Evolutionary conservation across 2,888 invertebrate species (phyloP).

Genomic region (Periphyllus acericola): DNA sequence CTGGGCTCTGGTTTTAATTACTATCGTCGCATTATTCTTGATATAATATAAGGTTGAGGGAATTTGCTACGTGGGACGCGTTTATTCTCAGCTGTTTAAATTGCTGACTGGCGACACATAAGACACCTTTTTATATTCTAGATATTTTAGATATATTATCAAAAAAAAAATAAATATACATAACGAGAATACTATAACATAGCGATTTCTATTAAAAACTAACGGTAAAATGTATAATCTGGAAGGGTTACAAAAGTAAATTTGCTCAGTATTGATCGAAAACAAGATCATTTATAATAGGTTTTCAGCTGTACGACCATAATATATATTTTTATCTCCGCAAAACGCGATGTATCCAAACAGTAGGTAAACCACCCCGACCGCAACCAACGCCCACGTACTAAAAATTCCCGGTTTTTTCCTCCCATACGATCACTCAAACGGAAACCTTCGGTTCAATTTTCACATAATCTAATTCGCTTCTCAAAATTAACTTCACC

Average conservation of each 20-base stretch:
- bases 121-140: neutral
- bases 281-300: neutral
- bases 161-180: too few relatives aligned
- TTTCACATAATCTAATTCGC: neutral
- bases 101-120: neutral
- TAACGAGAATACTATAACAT: too few relatives aligned
- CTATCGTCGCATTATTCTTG: too few relatives aligned
- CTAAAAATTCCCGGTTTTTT: neutral
- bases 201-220: neutral
- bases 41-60: too few relatives aligned
- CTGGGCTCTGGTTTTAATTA: too few relatives aligned
- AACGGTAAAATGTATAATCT: neutral
- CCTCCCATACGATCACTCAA: neutral
- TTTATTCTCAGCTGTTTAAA: neutral
- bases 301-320: too few relatives aligned
- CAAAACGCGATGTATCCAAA: neutral
- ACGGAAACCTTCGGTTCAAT: neutral
- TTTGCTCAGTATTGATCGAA: neutral
- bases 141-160: too few relatives aligned
- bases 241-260: neutral
- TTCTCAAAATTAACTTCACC: neutral
- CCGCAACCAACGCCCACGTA: neutral
- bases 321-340: too few relatives aligned
- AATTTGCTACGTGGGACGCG: too few relatives aligned
- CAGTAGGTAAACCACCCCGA: neutral